Evolutionary conservation across 2,797 vertebrate genomes (phyloP).

Genomic region (Acanthopagrus latus): DNA sequence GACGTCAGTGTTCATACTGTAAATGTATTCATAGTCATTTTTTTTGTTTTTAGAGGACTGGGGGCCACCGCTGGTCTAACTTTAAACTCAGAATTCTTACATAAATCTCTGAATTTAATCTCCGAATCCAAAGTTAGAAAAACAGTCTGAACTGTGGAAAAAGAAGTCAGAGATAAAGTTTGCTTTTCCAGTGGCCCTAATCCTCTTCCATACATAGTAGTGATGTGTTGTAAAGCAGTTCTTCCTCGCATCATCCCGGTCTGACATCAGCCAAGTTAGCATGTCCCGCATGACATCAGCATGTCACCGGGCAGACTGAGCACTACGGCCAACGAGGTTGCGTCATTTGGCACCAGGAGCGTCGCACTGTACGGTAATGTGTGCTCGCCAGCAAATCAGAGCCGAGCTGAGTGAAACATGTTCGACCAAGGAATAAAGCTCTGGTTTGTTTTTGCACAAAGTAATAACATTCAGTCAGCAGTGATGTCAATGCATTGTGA

Average conservation of each 20-base stretch:
- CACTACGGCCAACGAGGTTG: slow-evolving; percentile 25
- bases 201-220: not conserved
- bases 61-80: no score
- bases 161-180: no score
- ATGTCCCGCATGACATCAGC: slow-evolving; percentile 44
- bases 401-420: slow-evolving; percentile 36
- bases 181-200: no score
- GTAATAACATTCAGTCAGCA: slow-evolving; percentile 64
- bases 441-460: slow-evolving; percentile 63
- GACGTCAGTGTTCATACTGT: not conserved
- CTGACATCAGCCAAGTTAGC: slow-evolving; percentile 36
- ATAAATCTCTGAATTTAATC: no score
- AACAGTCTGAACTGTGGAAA: no score
- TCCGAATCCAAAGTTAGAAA: no score
- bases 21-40: not conserved
- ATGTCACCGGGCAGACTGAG: slow-evolving; percentile 32
- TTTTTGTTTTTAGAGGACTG: no score
- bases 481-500: slow-evolving; percentile 61
- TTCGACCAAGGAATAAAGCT: slow-evolving; percentile 64
- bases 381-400: slow-evolving; percentile 39
- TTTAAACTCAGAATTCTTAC: no score
- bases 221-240: not conserved
- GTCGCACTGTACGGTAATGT: slow-evolving; percentile 29
- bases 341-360: slow-evolving; percentile 53
- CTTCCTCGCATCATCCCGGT: not conserved